Base-by-base conservation (phyloP, 1,140 invertebrate genomes). In the Aphaenogaster floridana region DNA sequence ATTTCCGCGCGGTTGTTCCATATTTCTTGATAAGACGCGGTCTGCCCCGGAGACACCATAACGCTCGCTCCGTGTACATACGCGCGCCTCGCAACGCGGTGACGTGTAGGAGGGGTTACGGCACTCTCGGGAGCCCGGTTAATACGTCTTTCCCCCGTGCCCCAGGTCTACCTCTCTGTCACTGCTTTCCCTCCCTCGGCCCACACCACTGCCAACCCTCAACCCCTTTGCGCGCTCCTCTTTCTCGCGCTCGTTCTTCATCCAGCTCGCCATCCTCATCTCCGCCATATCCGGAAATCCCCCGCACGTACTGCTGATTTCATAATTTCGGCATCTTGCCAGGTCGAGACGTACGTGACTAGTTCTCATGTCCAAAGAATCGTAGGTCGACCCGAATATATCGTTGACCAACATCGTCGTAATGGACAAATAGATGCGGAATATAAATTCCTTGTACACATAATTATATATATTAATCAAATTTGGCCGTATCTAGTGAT, bases 311-410 rank as follows among this genome's bases (percentile, higher is more conserved):
- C 89, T 93, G 94, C 94, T 94, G 94, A 95, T 95, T 95, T 94
- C 93, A 94, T 95, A 95, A 95, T 94, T 94, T 94, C 92, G 93
- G 94, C 93, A 93, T 93, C 92, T 93, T 93, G 93, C 94, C 94
- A 94, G 64, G 59, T 48, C 63, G 81, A 72, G 28, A 13, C 28
- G 45, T 86, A 86, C 84, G 89, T 89, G 90, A 88, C 87, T 76
- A 72, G 77, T 66, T 78, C 77, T 48, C 86, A 57, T 83, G 69
- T 86, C 76, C 71, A 59, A 89, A 88, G 74, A 89, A 86, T 86
- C 88, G 81, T 86, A 79, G 83, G 59, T 81, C 85, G 78, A 68
- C 72, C 85, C 71, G 61, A 90, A 83, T 89, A 87, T 88, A 78
- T 68, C 45, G 71, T 86, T 89, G 89, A 89, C 84, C 84, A 89